These are phyloP conservation scores for Bostrychus sinensis DNA, from an alignment of 2,113 vertebrate species.

Conservation along the genomic window DNA sequence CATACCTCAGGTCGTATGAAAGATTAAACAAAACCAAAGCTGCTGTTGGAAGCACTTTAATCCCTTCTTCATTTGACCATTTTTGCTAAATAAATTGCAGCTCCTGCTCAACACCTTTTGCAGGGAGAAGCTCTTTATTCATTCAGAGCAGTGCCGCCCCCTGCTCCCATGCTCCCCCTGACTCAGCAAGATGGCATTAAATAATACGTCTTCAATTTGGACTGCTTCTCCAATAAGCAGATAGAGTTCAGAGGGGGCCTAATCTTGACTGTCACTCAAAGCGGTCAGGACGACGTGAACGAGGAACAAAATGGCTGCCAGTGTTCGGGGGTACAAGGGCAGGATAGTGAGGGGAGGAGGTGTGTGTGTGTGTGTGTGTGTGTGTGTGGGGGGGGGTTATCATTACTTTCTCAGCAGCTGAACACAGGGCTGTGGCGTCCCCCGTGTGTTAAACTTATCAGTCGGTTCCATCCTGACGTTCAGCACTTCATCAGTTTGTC, in stretches of 20 bases:
- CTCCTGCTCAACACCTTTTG: conserved; percentile 51
- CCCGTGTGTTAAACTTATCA: not conserved
- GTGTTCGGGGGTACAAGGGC: conserved; percentile 28
- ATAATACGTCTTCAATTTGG: conserved; percentile 76
- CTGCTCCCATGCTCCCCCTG: conserved; percentile 60
- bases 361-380: no score
- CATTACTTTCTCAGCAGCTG: conserved; percentile 35
- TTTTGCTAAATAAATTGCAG: conserved; percentile 72
- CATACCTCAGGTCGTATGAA: conserved; percentile 38
- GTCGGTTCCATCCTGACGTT: conserved; percentile 2
- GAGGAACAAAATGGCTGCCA: conserved; percentile 57
- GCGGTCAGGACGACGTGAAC: conserved; percentile 46
- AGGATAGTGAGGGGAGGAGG: not conserved
- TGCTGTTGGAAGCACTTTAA: conserved; percentile 59
- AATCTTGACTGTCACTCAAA: conserved; percentile 75
- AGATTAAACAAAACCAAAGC: conserved; percentile 66
- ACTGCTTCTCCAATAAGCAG: conserved; percentile 67
- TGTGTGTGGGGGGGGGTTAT: conserved; percentile 23
- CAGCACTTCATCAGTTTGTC: conserved; percentile 5
- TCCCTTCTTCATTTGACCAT: conserved; percentile 49
- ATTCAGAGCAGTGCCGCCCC: conserved; percentile 61
- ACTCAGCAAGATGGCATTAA: conserved; percentile 77
- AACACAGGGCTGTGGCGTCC: not conserved
- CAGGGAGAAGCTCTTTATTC: conserved; percentile 71
- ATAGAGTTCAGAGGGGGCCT: conserved; percentile 74